Conservation (phyloP, 2,113 vertebrate species). For the Phyllopteryx taeniolatus region DNA sequence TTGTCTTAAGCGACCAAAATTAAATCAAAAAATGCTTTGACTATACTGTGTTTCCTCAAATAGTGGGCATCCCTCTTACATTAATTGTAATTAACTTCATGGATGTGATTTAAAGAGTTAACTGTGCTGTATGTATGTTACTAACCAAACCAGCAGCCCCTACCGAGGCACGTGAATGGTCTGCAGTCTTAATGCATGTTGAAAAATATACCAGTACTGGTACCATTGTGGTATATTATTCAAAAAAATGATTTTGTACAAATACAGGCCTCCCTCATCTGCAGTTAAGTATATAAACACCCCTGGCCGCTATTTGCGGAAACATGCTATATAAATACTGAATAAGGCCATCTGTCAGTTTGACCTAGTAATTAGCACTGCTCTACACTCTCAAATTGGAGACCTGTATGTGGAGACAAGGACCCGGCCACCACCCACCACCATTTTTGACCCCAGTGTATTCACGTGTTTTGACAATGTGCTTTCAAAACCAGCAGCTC, state of each 20-base stretch:
- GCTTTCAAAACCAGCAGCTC: constrained; percentile 30
- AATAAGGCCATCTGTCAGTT: neutral
- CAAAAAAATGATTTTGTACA: neutral
- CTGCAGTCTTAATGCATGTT: neutral
- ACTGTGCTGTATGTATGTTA: neutral
- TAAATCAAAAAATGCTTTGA: constrained; percentile 1
- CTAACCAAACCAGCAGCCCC: neutral
- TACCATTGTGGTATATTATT: neutral
- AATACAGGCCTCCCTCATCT: neutral
- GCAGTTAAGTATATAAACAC: neutral
- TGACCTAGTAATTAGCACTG: constrained; percentile 19
- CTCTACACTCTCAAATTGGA: constrained; percentile 34
- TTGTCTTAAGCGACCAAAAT: constrained; percentile 44
- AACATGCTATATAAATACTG: neutral
- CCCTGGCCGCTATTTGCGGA: neutral
- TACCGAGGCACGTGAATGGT: neutral
- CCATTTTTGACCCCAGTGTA: neutral
- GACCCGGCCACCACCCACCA: neutral
- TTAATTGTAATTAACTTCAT: neutral
- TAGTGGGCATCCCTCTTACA: neutral
- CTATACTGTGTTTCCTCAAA: neutral
- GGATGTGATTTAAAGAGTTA: neutral
- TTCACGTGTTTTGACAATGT: neutral
- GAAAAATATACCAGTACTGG: neutral
- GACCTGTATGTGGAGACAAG: constrained; percentile 19